Evolutionary conservation across 2,888 invertebrate genomes (phyloP).

Genomic region (Cyclophora punctaria): DNA sequence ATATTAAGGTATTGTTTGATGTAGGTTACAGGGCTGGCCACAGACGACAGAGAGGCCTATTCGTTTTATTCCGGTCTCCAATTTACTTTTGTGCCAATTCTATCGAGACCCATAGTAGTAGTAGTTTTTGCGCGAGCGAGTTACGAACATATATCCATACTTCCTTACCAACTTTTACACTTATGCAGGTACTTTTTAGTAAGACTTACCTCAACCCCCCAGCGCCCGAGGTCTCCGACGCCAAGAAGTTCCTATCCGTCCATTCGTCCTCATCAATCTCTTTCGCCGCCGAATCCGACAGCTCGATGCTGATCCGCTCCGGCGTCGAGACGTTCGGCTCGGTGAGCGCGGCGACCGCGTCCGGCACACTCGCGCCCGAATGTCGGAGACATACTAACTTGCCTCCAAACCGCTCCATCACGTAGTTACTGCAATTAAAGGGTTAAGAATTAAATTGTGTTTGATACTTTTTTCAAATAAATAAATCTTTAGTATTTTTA

Average conservation of each 20-base stretch:
- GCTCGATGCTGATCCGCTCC: conserved; percentile 57
- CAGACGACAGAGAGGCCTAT: too few relatives aligned
- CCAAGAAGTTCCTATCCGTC: conserved; percentile 94
- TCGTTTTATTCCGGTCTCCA: too few relatives aligned
- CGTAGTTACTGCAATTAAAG: conserved; percentile 41
- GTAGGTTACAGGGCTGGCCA: too few relatives aligned
- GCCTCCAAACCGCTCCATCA: conserved; percentile 55
- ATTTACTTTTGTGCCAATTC: too few relatives aligned
- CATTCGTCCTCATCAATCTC: conserved; percentile 97
- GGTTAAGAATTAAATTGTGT: too few relatives aligned
- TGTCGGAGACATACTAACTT: conserved; percentile 58
- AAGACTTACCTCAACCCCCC: conserved; percentile 48
- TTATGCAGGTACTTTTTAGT: neutral
- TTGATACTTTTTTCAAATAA: too few relatives aligned
- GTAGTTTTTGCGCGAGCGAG: neutral
- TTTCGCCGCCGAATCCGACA: conserved; percentile 50
- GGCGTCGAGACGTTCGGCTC: conserved; percentile 31
- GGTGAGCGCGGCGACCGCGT: conserved; percentile 23
- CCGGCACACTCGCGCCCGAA: conserved; percentile 39
- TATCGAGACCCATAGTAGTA: neutral
- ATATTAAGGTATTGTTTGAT: too few relatives aligned
- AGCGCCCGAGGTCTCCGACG: conserved; percentile 78
- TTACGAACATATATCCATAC: too few relatives aligned
- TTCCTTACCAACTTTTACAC: too few relatives aligned
- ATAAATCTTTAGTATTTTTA: too few relatives aligned